Evolutionary conservation across 2,113 vertebrate genomes (phyloP).

Genomic region (Trematomus loennbergii): DNA sequence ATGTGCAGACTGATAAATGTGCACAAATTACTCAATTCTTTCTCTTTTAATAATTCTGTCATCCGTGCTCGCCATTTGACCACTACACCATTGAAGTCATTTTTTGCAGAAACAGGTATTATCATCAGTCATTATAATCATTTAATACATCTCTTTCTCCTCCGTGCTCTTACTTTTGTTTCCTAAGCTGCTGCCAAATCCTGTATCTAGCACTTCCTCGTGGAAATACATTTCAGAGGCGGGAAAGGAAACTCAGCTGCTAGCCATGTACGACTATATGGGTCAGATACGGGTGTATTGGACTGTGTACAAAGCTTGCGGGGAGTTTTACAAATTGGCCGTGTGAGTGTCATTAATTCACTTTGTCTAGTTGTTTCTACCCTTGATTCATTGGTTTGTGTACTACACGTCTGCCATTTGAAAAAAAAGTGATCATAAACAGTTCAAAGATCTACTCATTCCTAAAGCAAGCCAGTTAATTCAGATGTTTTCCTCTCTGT

Average conservation of each 20-base stretch:
- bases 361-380: slow-evolving; percentile 66
- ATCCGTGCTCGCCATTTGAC: slow-evolving; percentile 79
- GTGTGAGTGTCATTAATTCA: slow-evolving; percentile 73
- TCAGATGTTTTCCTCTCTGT: background rate
- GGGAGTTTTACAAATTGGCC: slow-evolving; percentile 73
- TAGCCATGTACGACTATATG: slow-evolving; percentile 70
- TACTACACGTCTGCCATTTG: slow-evolving; percentile 16
- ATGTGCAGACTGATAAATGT: slow-evolving; percentile 83
- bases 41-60: slow-evolving; percentile 87
- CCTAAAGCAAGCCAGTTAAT: background rate
- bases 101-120: slow-evolving; percentile 78
- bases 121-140: slow-evolving; percentile 86
- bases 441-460: background rate
- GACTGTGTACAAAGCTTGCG: slow-evolving; percentile 56
- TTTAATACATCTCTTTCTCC: slow-evolving; percentile 83
- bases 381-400: slow-evolving; percentile 70
- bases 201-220: slow-evolving; percentile 57
- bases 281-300: slow-evolving; percentile 55
- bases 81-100: slow-evolving; percentile 80
- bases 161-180: slow-evolving; percentile 58
- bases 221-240: slow-evolving; percentile 66
- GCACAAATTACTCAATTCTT: slow-evolving; percentile 81
- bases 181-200: slow-evolving; percentile 69
- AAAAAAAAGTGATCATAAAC: background rate
- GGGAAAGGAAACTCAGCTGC: slow-evolving; percentile 55